Conservation (phyloP, 2,888 invertebrate genomes). For the Acronicta psi region DNA sequence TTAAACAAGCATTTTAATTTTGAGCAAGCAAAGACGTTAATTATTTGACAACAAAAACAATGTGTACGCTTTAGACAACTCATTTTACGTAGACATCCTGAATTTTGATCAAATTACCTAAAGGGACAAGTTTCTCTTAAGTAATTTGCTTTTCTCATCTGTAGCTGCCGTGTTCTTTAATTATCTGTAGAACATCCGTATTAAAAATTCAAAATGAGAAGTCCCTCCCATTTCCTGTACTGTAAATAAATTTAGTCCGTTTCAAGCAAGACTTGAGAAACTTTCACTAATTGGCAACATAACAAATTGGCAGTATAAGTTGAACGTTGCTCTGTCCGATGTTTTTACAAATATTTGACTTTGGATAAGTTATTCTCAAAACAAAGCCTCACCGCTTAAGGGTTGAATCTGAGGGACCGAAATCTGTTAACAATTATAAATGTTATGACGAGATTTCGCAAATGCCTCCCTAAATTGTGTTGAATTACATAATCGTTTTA, state of each 20-base stretch:
- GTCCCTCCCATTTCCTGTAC: slow-evolving; percentile 55
- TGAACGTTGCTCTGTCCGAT: slow-evolving; percentile 54
- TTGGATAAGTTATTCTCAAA: slow-evolving; percentile 17
- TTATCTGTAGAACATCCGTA: slow-evolving; percentile 44
- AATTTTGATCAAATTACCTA: slow-evolving; percentile 46
- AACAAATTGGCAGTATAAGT: slow-evolving; percentile 65
- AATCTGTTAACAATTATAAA: slow-evolving; percentile 49
- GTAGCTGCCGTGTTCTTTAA: slow-evolving; percentile 47
- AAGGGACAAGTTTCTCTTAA: slow-evolving; percentile 32
- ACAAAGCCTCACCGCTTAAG: slow-evolving; percentile 31
- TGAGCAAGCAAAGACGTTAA: slow-evolving; percentile 22
- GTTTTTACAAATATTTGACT: slow-evolving; percentile 51
- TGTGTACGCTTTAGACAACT: slow-evolving; percentile 28
- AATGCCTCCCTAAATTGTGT: slow-evolving; percentile 37
- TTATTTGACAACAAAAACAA: slow-evolving; percentile 30
- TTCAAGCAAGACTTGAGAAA: slow-evolving; percentile 54
- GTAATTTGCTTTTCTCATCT: slow-evolving; percentile 41
- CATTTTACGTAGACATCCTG: slow-evolving; percentile 39
- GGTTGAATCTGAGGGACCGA: slow-evolving; percentile 31
- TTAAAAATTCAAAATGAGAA: slow-evolving; percentile 62
- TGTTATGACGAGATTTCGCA: slow-evolving; percentile 44
- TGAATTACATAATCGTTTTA: slow-evolving; percentile 29
- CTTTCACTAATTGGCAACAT: slow-evolving; percentile 64
- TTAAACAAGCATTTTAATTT: slow-evolving; percentile 21
- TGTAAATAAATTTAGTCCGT: slow-evolving; percentile 53